Evolutionary conservation across 2,797 vertebrate genomes (phyloP), one percentile per base, ranked within the genome.

Genomic region (Crossoptilon crossoptilon): DNA sequence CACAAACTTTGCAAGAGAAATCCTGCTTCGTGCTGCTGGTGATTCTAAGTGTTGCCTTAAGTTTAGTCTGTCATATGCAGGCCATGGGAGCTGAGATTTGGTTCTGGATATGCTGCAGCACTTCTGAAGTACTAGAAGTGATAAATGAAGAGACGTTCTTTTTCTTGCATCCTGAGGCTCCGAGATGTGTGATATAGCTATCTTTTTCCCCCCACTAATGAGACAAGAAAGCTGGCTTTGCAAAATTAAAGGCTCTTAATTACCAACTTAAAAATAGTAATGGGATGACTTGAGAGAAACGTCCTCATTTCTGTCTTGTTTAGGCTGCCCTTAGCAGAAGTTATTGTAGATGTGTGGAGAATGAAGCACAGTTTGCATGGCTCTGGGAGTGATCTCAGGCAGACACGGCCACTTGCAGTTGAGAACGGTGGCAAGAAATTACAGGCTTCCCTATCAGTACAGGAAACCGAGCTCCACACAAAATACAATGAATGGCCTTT

Each of bases 371-470:
- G 6, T 11, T 88, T 70, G 24, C 1, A 1, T 46, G 46, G 39
- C 8, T 11, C 41, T 16, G 10, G 37, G 35, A 64, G 37, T 2
- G 3, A 56, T n/a, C 12, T 33, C 37, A 13, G 74, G 55, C 43
- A 67, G 48, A 27, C 39, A 6, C 39, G 14, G 11, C n/a, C 76
- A 23, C 67, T 49, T 64, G 27, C 49, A 22, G 39, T 7, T 78
- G 44, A 39, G 60, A 62, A 41, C 6, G 9, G 14, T 35, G 11
- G 17, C 27, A 29, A 51, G 22, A 70, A 83, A 41, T 10, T 6
- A 11, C 5, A 9, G 19, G 6, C 29, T 44, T 69, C 23, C 41
- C 8, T 51, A 14, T 17, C 0, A 0, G 17, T n/a, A 19, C 3
- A 17, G 37, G 58, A 74, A 70, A 51, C 41, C 4, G 31, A 62